phyloP scores from a whole-genome alignment of 2,113 vertebrate species.

The Corvus moneduloides region DNA sequence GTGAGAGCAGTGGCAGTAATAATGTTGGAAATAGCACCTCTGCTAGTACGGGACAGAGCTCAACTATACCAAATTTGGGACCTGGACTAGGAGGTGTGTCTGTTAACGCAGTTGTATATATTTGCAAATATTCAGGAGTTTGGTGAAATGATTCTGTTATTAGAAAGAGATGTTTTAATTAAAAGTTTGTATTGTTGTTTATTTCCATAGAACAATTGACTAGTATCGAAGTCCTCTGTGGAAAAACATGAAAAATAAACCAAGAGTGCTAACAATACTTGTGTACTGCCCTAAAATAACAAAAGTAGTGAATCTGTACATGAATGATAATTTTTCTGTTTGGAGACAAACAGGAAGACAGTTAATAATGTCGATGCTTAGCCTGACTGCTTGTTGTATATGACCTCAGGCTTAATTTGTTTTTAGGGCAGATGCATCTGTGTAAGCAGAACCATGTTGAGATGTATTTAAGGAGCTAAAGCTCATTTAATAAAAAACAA shows the following conservation, averaged over 20 bases:
- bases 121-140: not conserved
- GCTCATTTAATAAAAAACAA: not conserved
- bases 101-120: not conserved
- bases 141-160: not conserved
- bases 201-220: not conserved
- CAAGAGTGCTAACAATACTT: not conserved
- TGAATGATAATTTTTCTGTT: not conserved
- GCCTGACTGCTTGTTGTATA: not conserved
- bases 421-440: not conserved
- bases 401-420: not conserved
- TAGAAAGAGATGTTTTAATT: not conserved
- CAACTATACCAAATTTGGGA: conserved; percentile 57
- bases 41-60: conserved; percentile 43
- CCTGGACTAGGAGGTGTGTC: conserved; percentile 74
- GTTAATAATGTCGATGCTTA: not conserved
- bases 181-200: not conserved
- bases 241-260: not conserved
- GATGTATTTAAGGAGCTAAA: not conserved
- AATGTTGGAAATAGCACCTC: conserved; percentile 25
- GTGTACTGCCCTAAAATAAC: not conserved
- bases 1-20: conserved; percentile 26
- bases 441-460: not conserved
- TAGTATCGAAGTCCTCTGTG: not conserved
- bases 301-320: not conserved
- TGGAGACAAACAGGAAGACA: not conserved